Evolutionary conservation across 2,113 vertebrate genomes (phyloP).

Genomic region (Ibidorhyncha struthersii): DNA sequence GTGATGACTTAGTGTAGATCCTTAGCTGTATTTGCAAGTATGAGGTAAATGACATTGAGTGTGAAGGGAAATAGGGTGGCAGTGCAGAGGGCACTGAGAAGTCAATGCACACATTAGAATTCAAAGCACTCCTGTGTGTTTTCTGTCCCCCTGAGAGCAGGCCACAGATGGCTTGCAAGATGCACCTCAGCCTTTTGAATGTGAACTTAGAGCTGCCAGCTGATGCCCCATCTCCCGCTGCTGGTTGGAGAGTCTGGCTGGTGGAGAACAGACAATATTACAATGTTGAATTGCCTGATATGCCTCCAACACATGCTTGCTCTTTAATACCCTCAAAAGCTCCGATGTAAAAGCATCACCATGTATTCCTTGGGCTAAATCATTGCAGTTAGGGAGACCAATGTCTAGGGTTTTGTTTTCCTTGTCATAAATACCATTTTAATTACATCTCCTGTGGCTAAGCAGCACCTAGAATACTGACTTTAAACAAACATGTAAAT

Average conservation of each 20-base stretch:
- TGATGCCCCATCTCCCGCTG: neutral
- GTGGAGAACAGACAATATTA: neutral
- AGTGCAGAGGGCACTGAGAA: neutral
- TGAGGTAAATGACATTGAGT: neutral
- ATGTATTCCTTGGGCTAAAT: neutral
- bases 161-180: slow-evolving; percentile 53
- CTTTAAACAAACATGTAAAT: neutral
- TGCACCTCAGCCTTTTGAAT: neutral
- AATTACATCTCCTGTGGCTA: neutral
- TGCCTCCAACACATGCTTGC: neutral
- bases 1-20: neutral
- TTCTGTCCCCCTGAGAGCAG: neutral
- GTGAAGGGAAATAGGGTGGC: neutral
- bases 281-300: neutral
- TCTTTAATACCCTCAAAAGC: neutral
- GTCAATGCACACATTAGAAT: slow-evolving; percentile 47
- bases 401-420: neutral
- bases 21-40: neutral
- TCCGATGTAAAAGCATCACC: neutral
- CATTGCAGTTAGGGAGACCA: neutral
- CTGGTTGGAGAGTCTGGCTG: neutral
- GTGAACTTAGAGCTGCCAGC: slow-evolving; percentile 28
- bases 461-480: neutral
- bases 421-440: neutral
- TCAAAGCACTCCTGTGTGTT: slow-evolving; percentile 29